phyloP scores from a whole-genome alignment of 2,888 invertebrate genomes.

The Drosophila kanekoi region DNA sequence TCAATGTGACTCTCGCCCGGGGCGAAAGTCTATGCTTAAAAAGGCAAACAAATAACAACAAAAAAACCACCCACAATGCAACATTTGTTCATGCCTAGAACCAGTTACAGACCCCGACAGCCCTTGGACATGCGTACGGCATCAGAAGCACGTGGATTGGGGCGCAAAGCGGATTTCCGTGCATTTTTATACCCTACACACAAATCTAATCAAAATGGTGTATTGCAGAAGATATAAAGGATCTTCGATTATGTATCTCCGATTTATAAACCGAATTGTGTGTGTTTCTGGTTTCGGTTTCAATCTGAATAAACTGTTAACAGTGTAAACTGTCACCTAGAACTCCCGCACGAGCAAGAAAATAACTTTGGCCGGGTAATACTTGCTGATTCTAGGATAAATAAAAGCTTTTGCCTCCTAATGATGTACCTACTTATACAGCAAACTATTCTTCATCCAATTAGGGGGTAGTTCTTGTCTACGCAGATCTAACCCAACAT shows the following conservation, averaged over 20 bases:
- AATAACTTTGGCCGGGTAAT: no score
- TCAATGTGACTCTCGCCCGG: conserved; percentile 46
- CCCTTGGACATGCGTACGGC: conserved; percentile 53
- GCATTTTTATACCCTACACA: conserved; percentile 32
- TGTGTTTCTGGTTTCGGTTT: no score
- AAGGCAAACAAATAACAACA: conserved; percentile 66
- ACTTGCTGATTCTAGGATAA: no score
- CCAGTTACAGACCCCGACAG: conserved; percentile 23
- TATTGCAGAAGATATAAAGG: background rate
- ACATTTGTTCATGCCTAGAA: conserved; percentile 19
- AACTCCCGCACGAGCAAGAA: no score
- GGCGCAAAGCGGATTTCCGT: conserved; percentile 78
- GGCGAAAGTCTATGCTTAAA: conserved; percentile 57
- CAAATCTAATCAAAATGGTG: background rate
- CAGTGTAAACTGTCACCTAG: no score
- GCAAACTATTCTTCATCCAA: no score
- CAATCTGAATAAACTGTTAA: no score
- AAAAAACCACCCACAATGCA: conserved; percentile 29
- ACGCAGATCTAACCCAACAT: no score
- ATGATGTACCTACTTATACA: no score
- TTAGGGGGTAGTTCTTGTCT: no score
- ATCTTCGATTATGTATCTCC: background rate
- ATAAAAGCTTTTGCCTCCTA: no score
- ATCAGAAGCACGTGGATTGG: conserved; percentile 66
- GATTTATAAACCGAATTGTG: no score